Conservation (phyloP, 2,113 vertebrate genomes). For the Serinus canaria region DNA sequence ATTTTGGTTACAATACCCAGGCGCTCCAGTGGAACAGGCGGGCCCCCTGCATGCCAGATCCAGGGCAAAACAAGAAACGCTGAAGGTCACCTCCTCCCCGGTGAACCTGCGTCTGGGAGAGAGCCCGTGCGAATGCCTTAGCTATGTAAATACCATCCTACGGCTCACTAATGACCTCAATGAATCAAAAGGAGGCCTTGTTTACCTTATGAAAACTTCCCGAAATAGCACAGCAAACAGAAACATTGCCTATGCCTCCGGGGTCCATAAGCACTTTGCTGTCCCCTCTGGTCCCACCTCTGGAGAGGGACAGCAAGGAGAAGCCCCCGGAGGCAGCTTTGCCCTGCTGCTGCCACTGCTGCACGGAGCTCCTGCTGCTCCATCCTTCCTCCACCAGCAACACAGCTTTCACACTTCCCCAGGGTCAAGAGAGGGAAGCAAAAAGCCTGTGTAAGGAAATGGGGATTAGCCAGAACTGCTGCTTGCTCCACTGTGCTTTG, state of each 20-base stretch:
- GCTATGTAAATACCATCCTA: conserved; percentile 42
- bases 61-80: not conserved
- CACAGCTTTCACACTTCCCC: not conserved
- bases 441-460: not conserved
- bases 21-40: conserved; percentile 20
- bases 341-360: not conserved
- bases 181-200: conserved; percentile 33
- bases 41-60: not conserved
- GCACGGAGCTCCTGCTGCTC: not conserved
- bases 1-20: conserved; percentile 52
- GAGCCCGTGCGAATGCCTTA: not conserved
- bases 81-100: conserved; percentile 43
- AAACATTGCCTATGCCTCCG: not conserved
- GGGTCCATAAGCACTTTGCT: accelerated
- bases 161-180: not conserved
- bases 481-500: not conserved
- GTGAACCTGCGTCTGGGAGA: conserved; percentile 23
- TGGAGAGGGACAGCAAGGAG: not conserved
- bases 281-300: accelerated
- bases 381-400: not conserved
- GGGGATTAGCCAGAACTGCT: not conserved
- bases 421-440: not conserved
- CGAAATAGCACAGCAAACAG: not conserved
- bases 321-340: not conserved
- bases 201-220: conserved; percentile 29